These are phyloP conservation scores for Zosterops japonicus DNA, from an alignment of 2,113 vertebrate genomes.

Conservation along the genomic window DNA sequence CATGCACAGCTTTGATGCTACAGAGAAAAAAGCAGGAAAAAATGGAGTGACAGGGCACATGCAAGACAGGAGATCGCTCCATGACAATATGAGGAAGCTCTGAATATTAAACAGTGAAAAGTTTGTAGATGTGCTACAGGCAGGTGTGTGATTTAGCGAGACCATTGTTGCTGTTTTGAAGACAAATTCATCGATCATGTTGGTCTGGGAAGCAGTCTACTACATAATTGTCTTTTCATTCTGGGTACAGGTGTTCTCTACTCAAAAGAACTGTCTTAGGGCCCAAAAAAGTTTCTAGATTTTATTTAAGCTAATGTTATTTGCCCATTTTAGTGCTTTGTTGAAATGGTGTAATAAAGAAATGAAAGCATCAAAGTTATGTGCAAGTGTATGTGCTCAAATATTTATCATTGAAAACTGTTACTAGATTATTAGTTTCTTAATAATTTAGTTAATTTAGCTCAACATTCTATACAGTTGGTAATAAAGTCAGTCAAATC, in stretches of 20 bases:
- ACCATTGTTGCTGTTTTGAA: not conserved
- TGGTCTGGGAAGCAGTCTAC: not conserved
- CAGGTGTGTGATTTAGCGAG: not conserved
- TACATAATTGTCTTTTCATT: not conserved
- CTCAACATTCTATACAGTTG: not conserved
- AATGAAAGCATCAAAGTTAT: not conserved
- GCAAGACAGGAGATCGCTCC: not conserved
- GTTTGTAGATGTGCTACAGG: not conserved
- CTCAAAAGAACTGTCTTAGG: not conserved
- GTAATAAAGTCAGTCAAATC: not conserved
- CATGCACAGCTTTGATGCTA: not conserved
- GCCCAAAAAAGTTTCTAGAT: not conserved
- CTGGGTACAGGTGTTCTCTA: not conserved
- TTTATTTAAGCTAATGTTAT: not conserved
- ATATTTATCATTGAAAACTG: not conserved
- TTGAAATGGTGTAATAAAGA: not conserved
- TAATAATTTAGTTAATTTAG: not conserved
- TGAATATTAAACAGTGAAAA: not conserved
- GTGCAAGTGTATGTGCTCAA: not conserved
- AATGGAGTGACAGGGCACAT: not conserved
- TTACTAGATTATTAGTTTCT: not conserved
- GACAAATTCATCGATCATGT: not conserved
- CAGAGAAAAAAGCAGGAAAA: not conserved
- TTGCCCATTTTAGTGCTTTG: not conserved
- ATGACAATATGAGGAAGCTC: not conserved